Evolutionary conservation across 2,888 invertebrate species (phyloP).

Genomic region (Ypsolopha sequella): DNA sequence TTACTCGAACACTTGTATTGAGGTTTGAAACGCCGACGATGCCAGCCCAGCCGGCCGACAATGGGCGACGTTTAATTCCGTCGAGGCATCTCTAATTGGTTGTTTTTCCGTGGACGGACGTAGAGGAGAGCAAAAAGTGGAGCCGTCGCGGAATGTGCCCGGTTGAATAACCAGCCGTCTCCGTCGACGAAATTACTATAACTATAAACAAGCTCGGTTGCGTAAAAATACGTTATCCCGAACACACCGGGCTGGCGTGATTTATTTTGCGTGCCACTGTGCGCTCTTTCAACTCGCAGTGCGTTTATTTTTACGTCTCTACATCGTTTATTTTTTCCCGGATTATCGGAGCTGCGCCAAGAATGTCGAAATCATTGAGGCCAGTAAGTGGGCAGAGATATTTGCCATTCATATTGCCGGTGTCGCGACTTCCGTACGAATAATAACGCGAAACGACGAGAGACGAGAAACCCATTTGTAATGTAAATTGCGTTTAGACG

Average conservation of each 20-base stretch:
- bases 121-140: constrained; percentile 54
- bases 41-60: constrained; percentile 24
- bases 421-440: constrained; percentile 21
- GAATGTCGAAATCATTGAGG: constrained; percentile 70
- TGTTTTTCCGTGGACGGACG: constrained; percentile 23
- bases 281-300: constrained; percentile 41
- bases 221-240: constrained; percentile 65
- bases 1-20: not conserved
- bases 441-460: constrained; percentile 20
- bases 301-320: constrained; percentile 59
- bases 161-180: constrained; percentile 68
- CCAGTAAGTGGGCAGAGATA: constrained; percentile 65
- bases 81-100: constrained; percentile 61
- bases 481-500: not conserved
- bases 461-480: not conserved
- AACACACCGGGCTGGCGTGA: constrained; percentile 38
- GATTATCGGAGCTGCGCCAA: constrained; percentile 65
- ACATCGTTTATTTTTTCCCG: constrained; percentile 52
- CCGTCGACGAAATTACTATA: constrained; percentile 22
- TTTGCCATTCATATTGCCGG: constrained; percentile 62
- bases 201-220: constrained; percentile 61
- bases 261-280: constrained; percentile 52
- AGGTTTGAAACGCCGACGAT: constrained; percentile 6
- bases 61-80: constrained; percentile 50
- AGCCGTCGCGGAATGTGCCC: constrained; percentile 62